Conservation (phyloP, 2,113 vertebrate species). For the Formicarius rufipectus region DNA sequence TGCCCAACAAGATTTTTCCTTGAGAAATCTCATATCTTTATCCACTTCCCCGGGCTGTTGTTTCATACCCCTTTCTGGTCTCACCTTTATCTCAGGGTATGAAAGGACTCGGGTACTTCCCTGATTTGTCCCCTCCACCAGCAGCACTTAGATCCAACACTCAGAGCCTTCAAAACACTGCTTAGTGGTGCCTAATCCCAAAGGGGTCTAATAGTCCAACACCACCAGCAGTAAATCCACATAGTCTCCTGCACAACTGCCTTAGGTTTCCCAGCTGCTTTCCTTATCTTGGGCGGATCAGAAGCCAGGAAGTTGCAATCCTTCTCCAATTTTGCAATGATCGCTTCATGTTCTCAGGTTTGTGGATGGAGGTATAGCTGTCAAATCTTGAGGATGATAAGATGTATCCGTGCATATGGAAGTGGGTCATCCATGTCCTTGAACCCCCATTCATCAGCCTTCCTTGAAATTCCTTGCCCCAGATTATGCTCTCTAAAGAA, state of each 20-base stretch:
- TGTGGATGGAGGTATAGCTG: not conserved
- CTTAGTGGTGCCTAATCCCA: not conserved
- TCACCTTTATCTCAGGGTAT: not conserved
- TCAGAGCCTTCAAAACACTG: not conserved
- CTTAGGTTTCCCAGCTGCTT: not conserved
- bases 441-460: not conserved
- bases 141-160: not conserved
- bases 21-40: not conserved
- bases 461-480: not conserved
- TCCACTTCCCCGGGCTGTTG: not conserved
- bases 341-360: not conserved
- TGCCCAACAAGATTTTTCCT: conserved; percentile 10
- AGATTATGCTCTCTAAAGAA: not conserved
- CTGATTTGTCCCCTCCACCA: not conserved
- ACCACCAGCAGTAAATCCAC: not conserved
- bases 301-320: not conserved
- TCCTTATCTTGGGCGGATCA: not conserved
- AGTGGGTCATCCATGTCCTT: not conserved
- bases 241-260: not conserved
- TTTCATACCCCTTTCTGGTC: not conserved
- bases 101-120: not conserved
- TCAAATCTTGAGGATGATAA: not conserved
- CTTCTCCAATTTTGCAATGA: not conserved
- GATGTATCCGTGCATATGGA: not conserved
- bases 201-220: not conserved